phyloP scores from a whole-genome alignment of 2,888 invertebrate genomes.

The Conchocele bisecta region DNA sequence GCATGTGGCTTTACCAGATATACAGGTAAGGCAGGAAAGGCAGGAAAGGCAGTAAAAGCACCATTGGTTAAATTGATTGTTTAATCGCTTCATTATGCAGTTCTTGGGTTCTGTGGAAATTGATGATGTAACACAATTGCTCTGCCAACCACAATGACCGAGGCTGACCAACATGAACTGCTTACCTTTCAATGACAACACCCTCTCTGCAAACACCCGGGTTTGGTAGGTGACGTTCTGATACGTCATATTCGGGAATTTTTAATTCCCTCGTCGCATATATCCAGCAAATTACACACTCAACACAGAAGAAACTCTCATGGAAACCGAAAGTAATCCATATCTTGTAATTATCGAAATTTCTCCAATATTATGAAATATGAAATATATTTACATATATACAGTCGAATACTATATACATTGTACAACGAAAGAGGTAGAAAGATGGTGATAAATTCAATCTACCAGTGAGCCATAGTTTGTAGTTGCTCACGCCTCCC shows the following conservation, averaged over 20 bases:
- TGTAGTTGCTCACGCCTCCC: constrained; percentile 52
- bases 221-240: constrained; percentile 67
- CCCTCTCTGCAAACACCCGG: constrained; percentile 64
- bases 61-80: too few species aligned
- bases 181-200: constrained; percentile 67
- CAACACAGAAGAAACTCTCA: neutral
- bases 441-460: constrained; percentile 3
- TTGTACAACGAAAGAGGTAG: neutral
- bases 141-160: too few species aligned
- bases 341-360: too few species aligned
- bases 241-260: constrained; percentile 22
- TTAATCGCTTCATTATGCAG: too few species aligned
- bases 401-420: too few species aligned
- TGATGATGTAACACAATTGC: too few species aligned
- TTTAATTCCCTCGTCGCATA: neutral
- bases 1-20: too few species aligned
- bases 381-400: too few species aligned
- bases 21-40: too few species aligned
- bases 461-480: neutral
- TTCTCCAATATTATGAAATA: too few species aligned
- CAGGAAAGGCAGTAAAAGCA: too few species aligned
- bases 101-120: too few species aligned
- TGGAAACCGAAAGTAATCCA: constrained; percentile 9
- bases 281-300: neutral
- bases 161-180: neutral